Conservation (phyloP, 2,797 vertebrate genomes). For the Onychomys arenicola region DNA sequence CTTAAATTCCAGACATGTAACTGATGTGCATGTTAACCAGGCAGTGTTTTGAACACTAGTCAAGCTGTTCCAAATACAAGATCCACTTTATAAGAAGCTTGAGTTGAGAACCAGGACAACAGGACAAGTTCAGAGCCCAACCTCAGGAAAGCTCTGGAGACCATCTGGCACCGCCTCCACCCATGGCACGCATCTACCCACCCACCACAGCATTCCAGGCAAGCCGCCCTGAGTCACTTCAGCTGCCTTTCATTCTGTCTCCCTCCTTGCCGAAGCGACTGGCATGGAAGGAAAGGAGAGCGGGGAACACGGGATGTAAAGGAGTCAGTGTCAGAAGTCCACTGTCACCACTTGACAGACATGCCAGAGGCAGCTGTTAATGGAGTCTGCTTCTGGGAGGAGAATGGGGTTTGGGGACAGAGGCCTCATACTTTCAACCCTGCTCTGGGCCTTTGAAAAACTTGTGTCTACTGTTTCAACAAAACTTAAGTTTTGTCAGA, state of each 20-base stretch:
- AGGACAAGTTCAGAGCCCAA: background rate
- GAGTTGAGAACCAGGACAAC: background rate
- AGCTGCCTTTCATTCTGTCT: background rate
- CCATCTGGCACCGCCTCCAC: background rate
- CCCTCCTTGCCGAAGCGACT: background rate
- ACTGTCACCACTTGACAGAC: background rate
- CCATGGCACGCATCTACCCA: background rate
- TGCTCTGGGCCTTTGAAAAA: background rate
- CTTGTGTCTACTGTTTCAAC: background rate
- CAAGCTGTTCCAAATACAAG: background rate
- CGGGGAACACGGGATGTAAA: background rate
- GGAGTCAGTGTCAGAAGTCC: background rate
- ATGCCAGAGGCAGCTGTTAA: fast-evolving
- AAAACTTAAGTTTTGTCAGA: background rate
- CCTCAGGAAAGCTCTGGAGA: background rate
- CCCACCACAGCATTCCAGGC: background rate
- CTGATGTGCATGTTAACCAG: fast-evolving
- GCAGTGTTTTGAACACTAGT: background rate
- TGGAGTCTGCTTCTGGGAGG: background rate
- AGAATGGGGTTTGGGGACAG: background rate
- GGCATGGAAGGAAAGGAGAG: background rate
- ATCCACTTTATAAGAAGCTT: background rate
- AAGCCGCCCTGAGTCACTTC: background rate
- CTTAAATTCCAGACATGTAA: background rate
- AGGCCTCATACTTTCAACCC: background rate